phyloP scores from a whole-genome alignment of 1,140 invertebrate genomes.

The Stegodyphus dumicola region DNA sequence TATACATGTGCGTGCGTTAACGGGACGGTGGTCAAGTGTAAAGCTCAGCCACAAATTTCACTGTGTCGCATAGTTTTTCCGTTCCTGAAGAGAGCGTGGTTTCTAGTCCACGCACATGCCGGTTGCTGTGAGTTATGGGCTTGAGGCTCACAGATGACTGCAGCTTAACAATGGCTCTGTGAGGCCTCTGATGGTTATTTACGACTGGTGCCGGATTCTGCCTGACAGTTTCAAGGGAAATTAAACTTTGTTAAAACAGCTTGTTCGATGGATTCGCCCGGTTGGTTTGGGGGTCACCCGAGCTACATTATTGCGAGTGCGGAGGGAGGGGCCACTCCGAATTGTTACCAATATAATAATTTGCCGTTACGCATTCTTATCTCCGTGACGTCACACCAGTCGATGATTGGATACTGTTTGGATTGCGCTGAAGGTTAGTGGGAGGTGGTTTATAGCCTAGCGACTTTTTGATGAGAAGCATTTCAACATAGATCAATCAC shows the following conservation, averaged over 20 bases:
- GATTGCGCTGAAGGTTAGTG: no score
- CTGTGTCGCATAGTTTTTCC: neutral
- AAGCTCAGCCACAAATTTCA: constrained; percentile 36
- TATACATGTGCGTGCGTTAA: constrained; percentile 42
- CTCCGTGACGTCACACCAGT: constrained; percentile 1
- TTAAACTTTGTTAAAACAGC: constrained; percentile 58
- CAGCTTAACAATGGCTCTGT: constrained; percentile 21
- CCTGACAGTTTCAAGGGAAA: constrained; percentile 55
- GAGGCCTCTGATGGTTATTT: constrained; percentile 38
- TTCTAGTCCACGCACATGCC: constrained; percentile 49
- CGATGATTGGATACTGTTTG: constrained; percentile 22
- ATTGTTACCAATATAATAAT: constrained; percentile 31
- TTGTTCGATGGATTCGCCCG: constrained; percentile 38
- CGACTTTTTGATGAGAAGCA: no score
- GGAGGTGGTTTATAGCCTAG: no score
- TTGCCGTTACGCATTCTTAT: constrained; percentile 15
- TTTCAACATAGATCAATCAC: no score
- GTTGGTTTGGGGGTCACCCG: constrained; percentile 32
- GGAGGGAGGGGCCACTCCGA: neutral
- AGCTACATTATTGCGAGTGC: constrained; percentile 33
- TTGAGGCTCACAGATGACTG: constrained; percentile 40
- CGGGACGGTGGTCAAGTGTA: constrained; percentile 52
- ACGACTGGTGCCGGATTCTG: constrained; percentile 33
- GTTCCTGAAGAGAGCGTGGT: constrained; percentile 1
- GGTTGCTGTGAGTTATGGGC: constrained; percentile 27